Percentiles rank a stretch among this genome's conserved stretches.
phyloP scores from a whole-genome alignment of 2,113 vertebrate genomes.

The Sceloporus tristichus region DNA sequence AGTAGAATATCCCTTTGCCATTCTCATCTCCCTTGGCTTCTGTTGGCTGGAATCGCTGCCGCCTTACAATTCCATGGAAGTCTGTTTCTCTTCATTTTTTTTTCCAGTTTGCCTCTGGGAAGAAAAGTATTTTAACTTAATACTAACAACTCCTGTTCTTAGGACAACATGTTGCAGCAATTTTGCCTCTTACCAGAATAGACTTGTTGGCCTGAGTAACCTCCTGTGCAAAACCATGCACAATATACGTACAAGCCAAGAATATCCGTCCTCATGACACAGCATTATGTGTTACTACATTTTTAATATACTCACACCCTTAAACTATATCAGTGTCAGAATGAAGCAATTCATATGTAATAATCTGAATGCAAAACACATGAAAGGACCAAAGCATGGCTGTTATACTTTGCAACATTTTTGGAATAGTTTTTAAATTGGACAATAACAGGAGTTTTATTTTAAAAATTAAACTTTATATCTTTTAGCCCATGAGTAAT shows the following conservation, averaged over 20 bases:
- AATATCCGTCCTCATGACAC: conserved; percentile 50
- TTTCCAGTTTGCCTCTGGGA: neutral
- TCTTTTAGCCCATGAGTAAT: too few relatives aligned
- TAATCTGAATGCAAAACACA: neutral
- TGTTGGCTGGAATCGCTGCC: too few relatives aligned
- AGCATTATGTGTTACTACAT: neutral
- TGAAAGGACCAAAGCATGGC: neutral
- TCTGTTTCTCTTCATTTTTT: fast-evolving
- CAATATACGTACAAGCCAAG: neutral
- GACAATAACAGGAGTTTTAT: too few relatives aligned
- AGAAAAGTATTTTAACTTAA: neutral
- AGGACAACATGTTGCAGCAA: conserved; percentile 47
- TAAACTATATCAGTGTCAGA: neutral
- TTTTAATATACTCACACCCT: neutral
- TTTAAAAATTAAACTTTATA: too few relatives aligned
- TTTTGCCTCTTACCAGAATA: conserved; percentile 47
- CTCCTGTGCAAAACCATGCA: conserved; percentile 29
- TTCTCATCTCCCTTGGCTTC: too few relatives aligned
- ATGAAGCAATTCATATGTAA: neutral
- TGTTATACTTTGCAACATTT: neutral
- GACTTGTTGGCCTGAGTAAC: conserved; percentile 64
- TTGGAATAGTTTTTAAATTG: too few relatives aligned
- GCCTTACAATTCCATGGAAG: too few relatives aligned
- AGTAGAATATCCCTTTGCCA: too few relatives aligned
- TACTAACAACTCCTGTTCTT: neutral